These are phyloP conservation scores for Lasius fuliginosus DNA, from an alignment of 2,888 invertebrate species.

Conservation along the genomic window DNA sequence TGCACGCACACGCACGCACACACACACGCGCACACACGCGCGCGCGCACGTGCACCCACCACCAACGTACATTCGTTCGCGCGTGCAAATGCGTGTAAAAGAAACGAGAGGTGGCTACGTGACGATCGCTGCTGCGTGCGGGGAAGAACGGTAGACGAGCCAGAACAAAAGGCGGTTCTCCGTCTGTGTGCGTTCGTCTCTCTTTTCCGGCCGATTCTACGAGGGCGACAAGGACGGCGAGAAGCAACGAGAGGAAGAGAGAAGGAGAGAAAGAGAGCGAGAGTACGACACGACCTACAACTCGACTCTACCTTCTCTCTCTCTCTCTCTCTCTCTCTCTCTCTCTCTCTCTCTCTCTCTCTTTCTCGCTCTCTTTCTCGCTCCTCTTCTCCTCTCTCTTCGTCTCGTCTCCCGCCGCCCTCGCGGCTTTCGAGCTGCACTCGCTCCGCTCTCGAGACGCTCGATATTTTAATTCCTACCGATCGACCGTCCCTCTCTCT, in stretches of 20 bases:
- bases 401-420: neutral
- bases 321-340: neutral
- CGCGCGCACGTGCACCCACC: neutral
- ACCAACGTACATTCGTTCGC: constrained; percentile 31
- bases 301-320: constrained; percentile 14
- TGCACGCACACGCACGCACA: constrained; percentile 58
- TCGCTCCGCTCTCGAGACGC: constrained; percentile 44
- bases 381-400: neutral
- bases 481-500: constrained; percentile 60
- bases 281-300: constrained; percentile 42
- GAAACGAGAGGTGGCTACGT: constrained; percentile 63
- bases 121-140: constrained; percentile 69
- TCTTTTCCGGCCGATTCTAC: constrained; percentile 41
- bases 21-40: constrained; percentile 9
- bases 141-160: constrained; percentile 72
- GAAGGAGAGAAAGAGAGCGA: constrained; percentile 15
- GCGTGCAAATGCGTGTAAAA: constrained; percentile 45
- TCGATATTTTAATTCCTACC: constrained; percentile 75
- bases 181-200: constrained; percentile 28
- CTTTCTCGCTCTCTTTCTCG: neutral
- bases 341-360: constrained; percentile 2
- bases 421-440: constrained; percentile 23
- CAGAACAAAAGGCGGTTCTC: constrained; percentile 67
- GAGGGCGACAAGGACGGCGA: constrained; percentile 17
- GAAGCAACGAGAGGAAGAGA: constrained; percentile 6